phyloP scores from a whole-genome alignment of 1,140 invertebrate species.

The Ganaspis sp. region DNA sequence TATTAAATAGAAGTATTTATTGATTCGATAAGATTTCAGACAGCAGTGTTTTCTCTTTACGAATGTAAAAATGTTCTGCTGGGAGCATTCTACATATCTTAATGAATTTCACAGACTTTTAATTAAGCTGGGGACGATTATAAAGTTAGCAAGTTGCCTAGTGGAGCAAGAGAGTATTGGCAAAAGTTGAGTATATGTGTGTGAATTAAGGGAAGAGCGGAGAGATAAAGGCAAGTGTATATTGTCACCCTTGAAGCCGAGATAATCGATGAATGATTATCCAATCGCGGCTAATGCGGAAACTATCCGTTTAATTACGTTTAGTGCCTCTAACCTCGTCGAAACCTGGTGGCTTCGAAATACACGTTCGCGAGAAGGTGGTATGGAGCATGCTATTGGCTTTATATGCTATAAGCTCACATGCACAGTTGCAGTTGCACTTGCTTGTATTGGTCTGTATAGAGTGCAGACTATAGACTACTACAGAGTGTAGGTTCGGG shows the following conservation, averaged over 20 bases:
- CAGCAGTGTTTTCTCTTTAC: no score
- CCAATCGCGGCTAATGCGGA: constrained; percentile 75
- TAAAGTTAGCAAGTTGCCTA: neutral
- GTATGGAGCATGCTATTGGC: constrained; percentile 57
- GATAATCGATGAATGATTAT: constrained; percentile 75
- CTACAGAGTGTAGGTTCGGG: constrained; percentile 39
- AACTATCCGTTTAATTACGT: constrained; percentile 76
- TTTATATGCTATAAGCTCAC: constrained; percentile 57
- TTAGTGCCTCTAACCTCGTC: constrained; percentile 67
- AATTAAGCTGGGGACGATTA: neutral
- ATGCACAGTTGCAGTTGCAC: constrained; percentile 51
- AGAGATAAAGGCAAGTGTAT: constrained; percentile 35
- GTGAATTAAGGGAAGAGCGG: constrained; percentile 1
- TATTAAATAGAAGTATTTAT: no score
- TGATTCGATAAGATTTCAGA: no score
- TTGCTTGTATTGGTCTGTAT: constrained; percentile 47
- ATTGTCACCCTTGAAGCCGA: constrained; percentile 47
- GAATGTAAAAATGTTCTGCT: no score
- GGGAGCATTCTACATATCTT: no score
- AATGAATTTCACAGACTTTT: neutral
- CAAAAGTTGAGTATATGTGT: neutral
- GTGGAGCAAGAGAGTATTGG: neutral
- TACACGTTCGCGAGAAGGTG: constrained; percentile 55
- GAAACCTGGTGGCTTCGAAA: constrained; percentile 62
- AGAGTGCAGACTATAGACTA: constrained; percentile 17